These are phyloP conservation scores for Threskiornis aethiopicus DNA, from an alignment of 2,797 vertebrate species.

Conservation along the genomic window DNA sequence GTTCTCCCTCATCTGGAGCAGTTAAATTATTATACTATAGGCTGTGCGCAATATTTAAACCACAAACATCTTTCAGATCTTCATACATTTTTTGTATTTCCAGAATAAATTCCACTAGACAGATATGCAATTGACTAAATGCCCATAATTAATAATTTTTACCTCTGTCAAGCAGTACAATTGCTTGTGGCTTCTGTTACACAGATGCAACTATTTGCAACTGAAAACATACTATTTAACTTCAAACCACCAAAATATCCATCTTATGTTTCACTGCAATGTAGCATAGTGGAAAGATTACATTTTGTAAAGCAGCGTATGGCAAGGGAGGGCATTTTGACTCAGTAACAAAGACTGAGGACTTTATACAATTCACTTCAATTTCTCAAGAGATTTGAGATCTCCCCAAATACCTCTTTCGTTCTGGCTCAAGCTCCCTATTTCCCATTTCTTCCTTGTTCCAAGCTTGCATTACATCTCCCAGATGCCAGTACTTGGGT, in stretches of 20 bases:
- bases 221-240: neutral
- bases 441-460: neutral
- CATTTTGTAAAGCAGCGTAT: neutral
- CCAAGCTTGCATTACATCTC: neutral
- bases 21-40: too few relatives aligned
- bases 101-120: neutral
- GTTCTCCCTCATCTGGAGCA: neutral
- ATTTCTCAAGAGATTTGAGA: neutral
- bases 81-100: neutral
- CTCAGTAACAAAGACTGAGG: neutral
- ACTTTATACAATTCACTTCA: neutral
- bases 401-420: neutral
- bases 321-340: neutral
- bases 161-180: neutral
- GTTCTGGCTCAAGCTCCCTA: neutral
- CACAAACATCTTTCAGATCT: neutral
- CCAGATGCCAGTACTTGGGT: neutral
- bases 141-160: neutral
- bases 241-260: neutral
- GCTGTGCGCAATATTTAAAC: neutral
- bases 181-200: neutral
- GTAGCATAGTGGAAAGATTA: neutral
- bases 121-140: neutral
- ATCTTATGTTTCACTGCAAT: accelerated
- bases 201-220: neutral